These are phyloP conservation scores for Caenorhabditis latens DNA, from an alignment of 1,140 invertebrate genomes.

Conservation along the genomic window DNA sequence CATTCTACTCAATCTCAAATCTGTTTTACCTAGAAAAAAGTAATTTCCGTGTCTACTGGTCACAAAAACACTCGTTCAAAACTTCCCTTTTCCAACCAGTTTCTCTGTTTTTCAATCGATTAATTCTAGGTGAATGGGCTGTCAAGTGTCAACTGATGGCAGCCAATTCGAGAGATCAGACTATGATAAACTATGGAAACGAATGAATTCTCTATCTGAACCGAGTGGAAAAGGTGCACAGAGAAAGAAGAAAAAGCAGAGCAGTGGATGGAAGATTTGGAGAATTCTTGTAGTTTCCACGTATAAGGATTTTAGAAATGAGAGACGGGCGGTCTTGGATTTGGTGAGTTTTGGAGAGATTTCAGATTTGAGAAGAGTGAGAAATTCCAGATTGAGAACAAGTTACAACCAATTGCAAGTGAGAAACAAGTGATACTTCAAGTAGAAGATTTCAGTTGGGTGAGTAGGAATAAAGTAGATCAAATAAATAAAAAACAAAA, in stretches of 20 bases:
- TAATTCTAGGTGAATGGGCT: slow-evolving; percentile 41
- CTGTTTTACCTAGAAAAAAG: neutral
- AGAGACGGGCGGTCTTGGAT: slow-evolving; percentile 23
- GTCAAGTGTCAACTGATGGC: slow-evolving; percentile 40
- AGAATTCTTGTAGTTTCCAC: slow-evolving; percentile 20
- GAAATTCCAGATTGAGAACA: slow-evolving; percentile 32
- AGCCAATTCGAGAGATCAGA: slow-evolving; percentile 45
- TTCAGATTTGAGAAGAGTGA: neutral
- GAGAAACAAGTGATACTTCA: slow-evolving; percentile 39
- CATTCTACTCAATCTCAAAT: neutral
- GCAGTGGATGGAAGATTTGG: neutral
- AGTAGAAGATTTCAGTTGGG: slow-evolving; percentile 43
- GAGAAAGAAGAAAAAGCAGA: neutral
- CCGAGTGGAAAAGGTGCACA: neutral
- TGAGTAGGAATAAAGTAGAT: neutral
- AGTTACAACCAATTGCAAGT: slow-evolving; percentile 16
- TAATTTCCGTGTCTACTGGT: neutral
- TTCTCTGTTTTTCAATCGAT: slow-evolving; percentile 2
- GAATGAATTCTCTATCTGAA: slow-evolving; percentile 12
- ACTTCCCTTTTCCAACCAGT: slow-evolving; percentile 9
- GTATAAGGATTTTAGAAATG: slow-evolving; percentile 36
- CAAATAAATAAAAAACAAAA: neutral
- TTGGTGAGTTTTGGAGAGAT: neutral
- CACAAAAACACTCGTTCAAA: neutral
- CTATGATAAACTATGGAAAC: slow-evolving; percentile 43